phyloP scores from a whole-genome alignment of 2,888 invertebrate genomes.

The Seladonia tumulorum region DNA sequence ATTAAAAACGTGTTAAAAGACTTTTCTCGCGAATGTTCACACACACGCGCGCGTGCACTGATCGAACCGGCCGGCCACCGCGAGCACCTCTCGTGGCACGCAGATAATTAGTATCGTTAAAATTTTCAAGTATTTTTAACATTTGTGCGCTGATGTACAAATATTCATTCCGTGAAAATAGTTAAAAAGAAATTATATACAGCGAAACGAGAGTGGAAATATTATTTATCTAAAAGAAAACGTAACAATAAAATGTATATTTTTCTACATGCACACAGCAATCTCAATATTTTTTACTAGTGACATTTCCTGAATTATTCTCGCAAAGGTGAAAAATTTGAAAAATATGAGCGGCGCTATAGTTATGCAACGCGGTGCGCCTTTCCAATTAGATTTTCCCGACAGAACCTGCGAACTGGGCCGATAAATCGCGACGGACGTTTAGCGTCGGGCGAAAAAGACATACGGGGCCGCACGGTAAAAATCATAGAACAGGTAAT shows the following conservation, averaged over 20 bases:
- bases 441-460: slow-evolving; percentile 11
- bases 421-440: slow-evolving; percentile 72
- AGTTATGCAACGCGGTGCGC: slow-evolving; percentile 41
- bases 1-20: slow-evolving; percentile 50
- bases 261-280: not conserved
- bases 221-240: no score
- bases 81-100: slow-evolving; percentile 47
- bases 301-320: no score
- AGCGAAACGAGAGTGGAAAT: no score
- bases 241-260: no score
- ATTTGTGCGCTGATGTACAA: no score
- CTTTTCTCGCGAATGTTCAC: slow-evolving; percentile 47
- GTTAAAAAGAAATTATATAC: no score
- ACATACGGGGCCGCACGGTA: slow-evolving; percentile 33
- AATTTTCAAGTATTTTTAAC: no score
- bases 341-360: not conserved
- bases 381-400: slow-evolving; percentile 79
- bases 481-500: slow-evolving; percentile 11
- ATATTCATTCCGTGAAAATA: no score
- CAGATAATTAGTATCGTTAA: slow-evolving; percentile 49
- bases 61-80: slow-evolving; percentile 55
- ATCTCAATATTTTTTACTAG: not conserved
- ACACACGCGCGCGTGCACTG: slow-evolving; percentile 9
- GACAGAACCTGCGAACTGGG: slow-evolving; percentile 66
- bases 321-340: not conserved